Conservation (phyloP, 1,140 invertebrate species). For the Caenorhabditis brenneri region DNA sequence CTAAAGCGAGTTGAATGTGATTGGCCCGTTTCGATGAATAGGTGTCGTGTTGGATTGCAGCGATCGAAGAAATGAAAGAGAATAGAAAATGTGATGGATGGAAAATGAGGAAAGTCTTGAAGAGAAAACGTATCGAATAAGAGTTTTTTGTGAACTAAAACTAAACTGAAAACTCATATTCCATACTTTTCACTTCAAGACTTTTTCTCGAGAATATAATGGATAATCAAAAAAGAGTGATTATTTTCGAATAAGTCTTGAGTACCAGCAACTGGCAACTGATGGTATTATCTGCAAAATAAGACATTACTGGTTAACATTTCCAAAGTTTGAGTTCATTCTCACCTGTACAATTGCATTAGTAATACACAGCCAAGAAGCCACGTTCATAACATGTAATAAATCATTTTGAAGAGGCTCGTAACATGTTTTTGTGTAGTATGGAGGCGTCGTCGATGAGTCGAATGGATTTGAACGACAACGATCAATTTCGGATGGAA, state of each 20-base stretch:
- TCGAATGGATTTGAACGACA: slow-evolving; percentile 47
- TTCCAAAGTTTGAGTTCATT: background rate
- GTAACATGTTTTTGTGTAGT: slow-evolving; percentile 69
- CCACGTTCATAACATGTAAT: slow-evolving; percentile 64
- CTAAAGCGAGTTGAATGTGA: slow-evolving; percentile 38
- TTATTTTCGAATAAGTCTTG: slow-evolving; percentile 66
- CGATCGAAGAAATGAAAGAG: slow-evolving; percentile 27
- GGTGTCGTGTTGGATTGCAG: slow-evolving; percentile 37
- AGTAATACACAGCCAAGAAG: slow-evolving; percentile 65
- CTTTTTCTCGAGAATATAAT: background rate
- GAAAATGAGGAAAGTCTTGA: background rate
- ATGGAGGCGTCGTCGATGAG: background rate
- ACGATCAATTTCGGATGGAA: slow-evolving; percentile 42
- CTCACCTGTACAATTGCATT: slow-evolving; percentile 62
- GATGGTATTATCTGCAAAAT: slow-evolving; percentile 67
- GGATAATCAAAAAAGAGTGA: background rate
- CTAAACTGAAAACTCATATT: no score
- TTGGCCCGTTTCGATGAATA: slow-evolving; percentile 29
- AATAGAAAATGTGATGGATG: background rate
- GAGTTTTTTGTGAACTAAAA: background rate
- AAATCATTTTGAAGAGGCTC: slow-evolving; percentile 61
- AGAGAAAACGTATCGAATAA: background rate
- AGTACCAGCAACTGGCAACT: slow-evolving; percentile 64
- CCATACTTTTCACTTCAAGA: background rate
- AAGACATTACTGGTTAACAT: no score